Percentiles rank a stretch among this genome's conserved stretches.
Evolutionary conservation across 2,797 vertebrate species (phyloP).

Genomic region (Synaphobranchus kaupii): DNA sequence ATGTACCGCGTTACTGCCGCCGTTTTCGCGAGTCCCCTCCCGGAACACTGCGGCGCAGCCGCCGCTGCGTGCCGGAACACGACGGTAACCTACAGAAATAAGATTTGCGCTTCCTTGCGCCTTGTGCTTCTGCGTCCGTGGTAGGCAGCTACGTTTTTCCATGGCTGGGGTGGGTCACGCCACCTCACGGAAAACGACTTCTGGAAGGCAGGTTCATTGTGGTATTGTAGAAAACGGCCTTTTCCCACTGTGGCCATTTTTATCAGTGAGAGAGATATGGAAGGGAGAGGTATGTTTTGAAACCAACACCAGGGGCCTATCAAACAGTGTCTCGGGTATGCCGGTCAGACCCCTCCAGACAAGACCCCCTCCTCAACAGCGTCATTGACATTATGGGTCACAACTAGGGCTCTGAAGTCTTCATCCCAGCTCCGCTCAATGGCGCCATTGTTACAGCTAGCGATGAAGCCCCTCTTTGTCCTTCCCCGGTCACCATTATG

Average conservation of each 20-base stretch:
- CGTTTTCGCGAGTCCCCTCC: conserved; percentile 27
- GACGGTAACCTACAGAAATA: not conserved
- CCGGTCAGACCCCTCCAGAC: not conserved
- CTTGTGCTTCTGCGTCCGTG: conserved; percentile 31
- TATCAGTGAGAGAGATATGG: not conserved
- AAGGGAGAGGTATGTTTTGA: not conserved
- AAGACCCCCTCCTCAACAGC: not conserved
- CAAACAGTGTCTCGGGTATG: not conserved
- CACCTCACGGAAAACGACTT: not conserved
- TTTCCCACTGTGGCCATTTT: not conserved
- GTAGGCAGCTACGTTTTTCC: not conserved
- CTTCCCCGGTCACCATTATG: conserved; percentile 48
- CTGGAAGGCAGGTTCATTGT: not conserved
- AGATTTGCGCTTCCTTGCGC: not conserved
- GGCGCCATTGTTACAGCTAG: conserved; percentile 48
- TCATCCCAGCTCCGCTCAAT: conserved; percentile 44
- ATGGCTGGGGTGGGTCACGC: not conserved
- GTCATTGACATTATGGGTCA: conserved; percentile 46
- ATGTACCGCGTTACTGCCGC: conserved; percentile 46
- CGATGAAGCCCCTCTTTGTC: conserved; percentile 32
- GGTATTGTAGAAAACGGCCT: not conserved
- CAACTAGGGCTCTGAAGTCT: conserved; percentile 42
- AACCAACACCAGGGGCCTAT: not conserved
- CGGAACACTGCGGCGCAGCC: not conserved
- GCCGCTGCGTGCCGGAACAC: not conserved